Evolutionary conservation across 2,113 vertebrate species (phyloP).

Genomic region (Brachionichthys hirsutus): DNA sequence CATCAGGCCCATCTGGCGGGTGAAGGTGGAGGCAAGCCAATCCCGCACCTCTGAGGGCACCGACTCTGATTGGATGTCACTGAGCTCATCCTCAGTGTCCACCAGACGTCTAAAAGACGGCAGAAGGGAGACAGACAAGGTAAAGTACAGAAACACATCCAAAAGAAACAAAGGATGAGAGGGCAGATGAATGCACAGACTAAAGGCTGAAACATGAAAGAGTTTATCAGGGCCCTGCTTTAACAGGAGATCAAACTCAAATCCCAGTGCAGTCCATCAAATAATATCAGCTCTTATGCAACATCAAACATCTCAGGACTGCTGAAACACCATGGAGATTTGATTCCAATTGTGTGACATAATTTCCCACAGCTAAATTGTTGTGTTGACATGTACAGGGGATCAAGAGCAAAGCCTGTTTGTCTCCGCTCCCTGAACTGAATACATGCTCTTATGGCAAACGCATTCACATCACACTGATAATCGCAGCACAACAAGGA

Average conservation of each 20-base stretch:
- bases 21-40: slow-evolving; percentile 98
- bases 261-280: slow-evolving; percentile 35
- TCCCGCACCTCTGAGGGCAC: slow-evolving; percentile 98
- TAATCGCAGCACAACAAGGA: slow-evolving; percentile 39
- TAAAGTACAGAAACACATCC: background rate
- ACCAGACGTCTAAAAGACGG: slow-evolving; percentile 83
- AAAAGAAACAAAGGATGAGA: background rate
- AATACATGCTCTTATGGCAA: slow-evolving; percentile 41
- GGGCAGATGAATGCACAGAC: slow-evolving; percentile 4
- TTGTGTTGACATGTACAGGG: slow-evolving; percentile 46
- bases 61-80: slow-evolving; percentile 94
- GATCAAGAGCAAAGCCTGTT: slow-evolving; percentile 56
- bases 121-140: background rate
- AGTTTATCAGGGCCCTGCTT: slow-evolving; percentile 25
- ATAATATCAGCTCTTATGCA: slow-evolving; percentile 49
- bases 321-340: slow-evolving; percentile 30
- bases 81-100: slow-evolving; percentile 97
- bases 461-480: slow-evolving; percentile 27
- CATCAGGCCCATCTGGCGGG: slow-evolving; percentile 97
- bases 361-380: slow-evolving; percentile 42
- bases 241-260: slow-evolving; percentile 35
- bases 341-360: slow-evolving; percentile 56
- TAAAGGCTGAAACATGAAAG: slow-evolving; percentile 26
- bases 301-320: slow-evolving; percentile 36
- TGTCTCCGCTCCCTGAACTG: slow-evolving; percentile 36